Evolutionary conservation across 1,140 invertebrate species (phyloP), one percentile per base, ranked within the genome.

Genomic region (Coboldia fuscipes): DNA sequence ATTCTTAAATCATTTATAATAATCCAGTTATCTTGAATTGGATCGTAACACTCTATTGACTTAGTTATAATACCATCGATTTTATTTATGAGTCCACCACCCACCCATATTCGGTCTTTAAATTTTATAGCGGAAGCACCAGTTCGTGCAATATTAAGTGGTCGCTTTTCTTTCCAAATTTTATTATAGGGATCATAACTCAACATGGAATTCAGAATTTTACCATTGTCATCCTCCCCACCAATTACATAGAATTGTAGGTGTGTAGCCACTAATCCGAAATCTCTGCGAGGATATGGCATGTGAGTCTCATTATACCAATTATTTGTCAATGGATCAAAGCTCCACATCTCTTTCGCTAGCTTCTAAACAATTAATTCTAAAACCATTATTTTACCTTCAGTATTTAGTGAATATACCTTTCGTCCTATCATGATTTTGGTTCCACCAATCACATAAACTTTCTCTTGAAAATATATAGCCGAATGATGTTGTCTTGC

Each of bases 401-500:
- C 30, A 5, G 17, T 6, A 7, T 4, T 31, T 7, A 16, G 6
- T 9, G 9, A 9, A 6, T 13, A 6, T 18, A 6, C 7, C 6
- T 6, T 14, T 32, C 7, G 15, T 13, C 8, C 8, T 15, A 8
- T 7, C 7, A 7, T 24, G 7, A 24, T 24, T 24, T 8, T n/a
- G n/a, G 18, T 17, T 7, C 32, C 32, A 18, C 32, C 32, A 13
- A 18, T 15, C 9, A 33, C 17, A 22, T 33, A 33, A 21, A 33
- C 15, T 13, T 16, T 12, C 7, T 14, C 20, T 6, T 33, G 17
- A 16, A 4, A 33, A 33, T 22, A 9, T 22, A 22, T 14, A 13
- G 32, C 32, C 14, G 32, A 33, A 33, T 33, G 32, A 33, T 33
- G 21, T 5, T 33, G 32, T 23, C 32, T 20, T 22, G 32, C 9